Conservation (phyloP, 2,113 vertebrate genomes). For the Neogale vison region DNA sequence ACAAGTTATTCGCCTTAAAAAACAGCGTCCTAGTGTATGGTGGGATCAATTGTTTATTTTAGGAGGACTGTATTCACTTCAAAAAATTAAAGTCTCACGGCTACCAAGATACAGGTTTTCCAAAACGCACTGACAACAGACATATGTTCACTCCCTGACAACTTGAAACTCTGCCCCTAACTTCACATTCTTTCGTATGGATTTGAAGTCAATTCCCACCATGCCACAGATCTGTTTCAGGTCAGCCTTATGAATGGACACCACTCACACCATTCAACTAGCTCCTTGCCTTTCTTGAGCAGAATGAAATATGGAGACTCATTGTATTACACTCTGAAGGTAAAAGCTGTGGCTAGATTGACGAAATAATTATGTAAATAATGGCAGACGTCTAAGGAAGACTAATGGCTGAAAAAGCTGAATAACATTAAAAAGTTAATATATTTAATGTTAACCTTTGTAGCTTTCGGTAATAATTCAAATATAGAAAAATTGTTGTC, state of each 20-base stretch:
- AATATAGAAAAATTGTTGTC: slow-evolving; percentile 59
- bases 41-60: slow-evolving; percentile 8
- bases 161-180: not conserved
- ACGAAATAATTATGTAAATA: slow-evolving; percentile 81
- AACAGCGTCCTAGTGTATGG: not conserved
- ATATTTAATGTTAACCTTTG: slow-evolving; percentile 74
- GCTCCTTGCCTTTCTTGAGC: not conserved
- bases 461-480: slow-evolving; percentile 62
- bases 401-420: slow-evolving; percentile 74
- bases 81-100: slow-evolving; percentile 3
- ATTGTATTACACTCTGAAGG: slow-evolving; percentile 46
- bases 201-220: slow-evolving; percentile 46
- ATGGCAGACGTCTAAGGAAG: slow-evolving; percentile 62
- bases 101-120: not conserved
- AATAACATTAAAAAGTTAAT: slow-evolving; percentile 71
- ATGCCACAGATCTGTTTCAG: slow-evolving; percentile 20
- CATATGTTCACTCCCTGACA: not conserved
- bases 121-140: not conserved
- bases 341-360: slow-evolving; percentile 71
- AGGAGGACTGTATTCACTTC: slow-evolving; percentile 13
- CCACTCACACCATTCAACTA: slow-evolving; percentile 32
- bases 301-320: slow-evolving; percentile 63
- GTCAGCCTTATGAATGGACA: slow-evolving; percentile 42
- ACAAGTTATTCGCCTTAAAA: not conserved
- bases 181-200: not conserved